phyloP scores from a whole-genome alignment of 2,797 vertebrate species.

The Parotocinclus haroldoi region DNA sequence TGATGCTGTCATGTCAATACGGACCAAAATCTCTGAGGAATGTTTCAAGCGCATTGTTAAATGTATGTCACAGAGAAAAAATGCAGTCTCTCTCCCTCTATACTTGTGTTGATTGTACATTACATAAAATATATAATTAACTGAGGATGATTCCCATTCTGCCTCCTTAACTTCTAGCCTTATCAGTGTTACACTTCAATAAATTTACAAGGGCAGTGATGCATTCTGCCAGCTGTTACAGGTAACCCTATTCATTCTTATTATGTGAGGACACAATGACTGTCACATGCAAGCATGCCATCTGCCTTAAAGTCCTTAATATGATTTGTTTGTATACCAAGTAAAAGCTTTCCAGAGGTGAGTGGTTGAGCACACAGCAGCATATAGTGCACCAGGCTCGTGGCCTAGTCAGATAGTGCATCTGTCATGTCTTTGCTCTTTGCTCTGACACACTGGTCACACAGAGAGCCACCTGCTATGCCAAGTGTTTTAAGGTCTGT shows the following conservation, averaged over 20 bases:
- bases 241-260: slow-evolving; percentile 13
- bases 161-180: slow-evolving; percentile 32
- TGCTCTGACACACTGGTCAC: slow-evolving; percentile 33
- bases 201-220: slow-evolving; percentile 19
- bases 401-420: slow-evolving; percentile 23
- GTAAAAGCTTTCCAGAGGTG: slow-evolving; percentile 33
- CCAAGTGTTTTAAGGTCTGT: slow-evolving; percentile 6
- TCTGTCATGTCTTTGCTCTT: slow-evolving; percentile 17
- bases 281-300: slow-evolving; percentile 18
- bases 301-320: slow-evolving; percentile 36
- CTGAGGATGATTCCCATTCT: slow-evolving; percentile 10
- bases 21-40: no score
- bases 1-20: no score
- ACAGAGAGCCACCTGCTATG: slow-evolving; percentile 17
- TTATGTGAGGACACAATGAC: slow-evolving; percentile 20
- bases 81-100: no score
- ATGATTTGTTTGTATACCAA: slow-evolving; percentile 37
- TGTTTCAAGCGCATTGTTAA: no score
- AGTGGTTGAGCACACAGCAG: slow-evolving; percentile 33
- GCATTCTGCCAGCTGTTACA: slow-evolving; percentile 24
- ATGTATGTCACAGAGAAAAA: no score
- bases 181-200: slow-evolving; percentile 23
- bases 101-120: background rate
- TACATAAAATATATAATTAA: slow-evolving; percentile 26
- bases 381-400: slow-evolving; percentile 24